Percentiles rank a stretch among this genome's conserved stretches.
Conservation (phyloP, 2,113 vertebrate species). For the Kryptolebias marmoratus region DNA sequence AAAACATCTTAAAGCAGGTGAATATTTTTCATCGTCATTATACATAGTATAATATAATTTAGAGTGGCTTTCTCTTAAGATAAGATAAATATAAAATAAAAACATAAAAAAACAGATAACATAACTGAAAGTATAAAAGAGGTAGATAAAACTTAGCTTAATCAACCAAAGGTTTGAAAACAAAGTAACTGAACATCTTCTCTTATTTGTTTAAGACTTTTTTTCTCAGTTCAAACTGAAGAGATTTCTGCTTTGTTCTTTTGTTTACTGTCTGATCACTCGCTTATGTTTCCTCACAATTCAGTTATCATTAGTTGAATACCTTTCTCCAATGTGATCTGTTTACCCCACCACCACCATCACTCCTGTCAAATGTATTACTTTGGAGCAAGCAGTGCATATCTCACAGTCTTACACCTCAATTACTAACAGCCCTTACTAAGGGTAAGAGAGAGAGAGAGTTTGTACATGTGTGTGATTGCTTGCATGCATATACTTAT, state of each 20-base stretch:
- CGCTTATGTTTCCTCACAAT: conserved; percentile 9
- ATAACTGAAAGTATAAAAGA: too few species aligned
- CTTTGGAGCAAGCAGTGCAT: conserved; percentile 31
- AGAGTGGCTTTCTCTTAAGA: too few species aligned
- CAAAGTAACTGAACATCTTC: too few species aligned
- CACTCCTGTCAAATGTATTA: conserved; percentile 30
- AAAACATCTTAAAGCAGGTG: too few species aligned
- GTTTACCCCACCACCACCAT: conserved; percentile 19
- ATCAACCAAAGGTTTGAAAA: too few species aligned
- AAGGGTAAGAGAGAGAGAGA: neutral
- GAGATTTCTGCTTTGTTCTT: neutral
- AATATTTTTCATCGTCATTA: too few species aligned
- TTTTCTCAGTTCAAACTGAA: too few species aligned
- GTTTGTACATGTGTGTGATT: neutral
- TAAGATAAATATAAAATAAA: too few species aligned
- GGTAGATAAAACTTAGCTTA: too few species aligned
- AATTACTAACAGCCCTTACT: conserved; percentile 23
- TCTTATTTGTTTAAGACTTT: too few species aligned
- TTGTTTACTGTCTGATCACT: conserved; percentile 6
- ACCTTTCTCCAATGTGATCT: conserved; percentile 28
- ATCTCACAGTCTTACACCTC: conserved; percentile 25
- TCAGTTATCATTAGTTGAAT: conserved; percentile 17
- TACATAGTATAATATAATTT: too few species aligned
- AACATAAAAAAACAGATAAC: too few species aligned
- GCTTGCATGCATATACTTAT: conserved; percentile 1